Conservation (phyloP, 2,797 vertebrate species). For the Myotis planiceps region DNA sequence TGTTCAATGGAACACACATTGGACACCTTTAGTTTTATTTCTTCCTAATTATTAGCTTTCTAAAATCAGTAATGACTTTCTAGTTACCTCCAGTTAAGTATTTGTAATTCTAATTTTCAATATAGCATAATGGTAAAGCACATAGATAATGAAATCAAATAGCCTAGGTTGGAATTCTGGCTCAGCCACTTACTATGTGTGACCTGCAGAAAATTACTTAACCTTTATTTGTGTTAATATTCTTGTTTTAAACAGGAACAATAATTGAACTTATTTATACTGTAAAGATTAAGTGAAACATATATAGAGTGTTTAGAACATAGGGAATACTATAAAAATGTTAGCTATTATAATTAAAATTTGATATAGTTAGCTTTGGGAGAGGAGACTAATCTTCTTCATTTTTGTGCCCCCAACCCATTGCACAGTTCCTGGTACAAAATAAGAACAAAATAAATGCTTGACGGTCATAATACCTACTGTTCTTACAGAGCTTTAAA, state of each 20-base stretch:
- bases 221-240: not conserved
- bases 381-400: not conserved
- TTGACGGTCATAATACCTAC: not conserved
- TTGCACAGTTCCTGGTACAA: not conserved
- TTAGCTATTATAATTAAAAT: not conserved
- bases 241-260: not conserved
- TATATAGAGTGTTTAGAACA: not conserved
- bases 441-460: constrained; percentile 8
- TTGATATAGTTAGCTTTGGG: not conserved
- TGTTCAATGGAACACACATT: not conserved
- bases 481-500: not conserved
- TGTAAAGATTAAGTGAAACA: not conserved
- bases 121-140: not conserved
- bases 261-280: not conserved
- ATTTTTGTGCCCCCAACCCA: not conserved
- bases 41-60: not conserved
- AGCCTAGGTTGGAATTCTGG: not conserved
- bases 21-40: not conserved
- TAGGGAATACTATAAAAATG: not conserved
- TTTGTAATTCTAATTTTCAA: not conserved
- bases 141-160: not conserved
- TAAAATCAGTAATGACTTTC: not conserved
- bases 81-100: not conserved
- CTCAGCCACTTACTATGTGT: not conserved
- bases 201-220: not conserved